phyloP scores from a whole-genome alignment of 2,113 vertebrate genomes.

The Odocoileus virginianus region DNA sequence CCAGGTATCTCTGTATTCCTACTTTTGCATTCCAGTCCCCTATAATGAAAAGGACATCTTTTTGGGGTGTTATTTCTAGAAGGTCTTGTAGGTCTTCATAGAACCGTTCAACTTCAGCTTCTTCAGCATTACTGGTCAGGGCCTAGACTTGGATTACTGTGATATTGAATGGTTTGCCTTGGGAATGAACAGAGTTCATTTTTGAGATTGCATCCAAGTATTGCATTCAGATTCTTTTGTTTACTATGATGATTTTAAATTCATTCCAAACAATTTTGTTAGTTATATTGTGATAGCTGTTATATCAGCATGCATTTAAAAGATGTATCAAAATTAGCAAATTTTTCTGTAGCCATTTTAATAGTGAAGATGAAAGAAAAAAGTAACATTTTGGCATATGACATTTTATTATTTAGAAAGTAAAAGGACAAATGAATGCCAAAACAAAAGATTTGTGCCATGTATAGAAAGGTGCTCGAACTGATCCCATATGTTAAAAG shows the following conservation, averaged over 20 bases:
- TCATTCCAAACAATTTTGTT: background rate
- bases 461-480: background rate
- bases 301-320: background rate
- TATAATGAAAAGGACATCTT: background rate
- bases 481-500: background rate
- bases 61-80: background rate
- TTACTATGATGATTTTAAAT: background rate
- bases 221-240: background rate
- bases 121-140: background rate
- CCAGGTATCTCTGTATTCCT: background rate
- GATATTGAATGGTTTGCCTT: background rate
- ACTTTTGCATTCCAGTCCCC: background rate
- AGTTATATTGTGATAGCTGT: background rate
- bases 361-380: background rate
- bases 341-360: background rate
- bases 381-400: background rate
- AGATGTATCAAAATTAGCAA: background rate
- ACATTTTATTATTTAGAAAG: background rate
- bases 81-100: background rate
- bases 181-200: background rate
- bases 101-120: background rate
- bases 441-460: background rate
- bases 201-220: background rate
- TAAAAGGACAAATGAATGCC: background rate
- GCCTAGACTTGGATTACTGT: background rate